Conservation (phyloP, 2,888 invertebrate genomes). For the Antheraea yamamai region DNA sequence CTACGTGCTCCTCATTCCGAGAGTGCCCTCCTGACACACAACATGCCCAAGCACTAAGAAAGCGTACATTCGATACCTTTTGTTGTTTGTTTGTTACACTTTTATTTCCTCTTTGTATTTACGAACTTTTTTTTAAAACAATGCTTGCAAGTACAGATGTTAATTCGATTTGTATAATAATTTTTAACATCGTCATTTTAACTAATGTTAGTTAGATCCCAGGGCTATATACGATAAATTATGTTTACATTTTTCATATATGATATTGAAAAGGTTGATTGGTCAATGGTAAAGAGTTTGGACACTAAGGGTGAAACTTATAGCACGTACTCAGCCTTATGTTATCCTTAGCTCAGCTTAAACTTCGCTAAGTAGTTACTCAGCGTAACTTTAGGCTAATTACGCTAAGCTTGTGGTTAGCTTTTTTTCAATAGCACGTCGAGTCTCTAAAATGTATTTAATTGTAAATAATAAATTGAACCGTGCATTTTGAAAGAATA, state of each 20-base stretch:
- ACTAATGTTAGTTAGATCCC: not conserved
- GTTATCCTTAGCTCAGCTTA: too few species aligned
- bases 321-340: not conserved
- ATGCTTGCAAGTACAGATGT: not conserved
- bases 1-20: conserved; percentile 63
- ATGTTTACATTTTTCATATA: not conserved
- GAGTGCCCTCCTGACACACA: conserved; percentile 63
- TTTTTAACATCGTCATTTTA: not conserved
- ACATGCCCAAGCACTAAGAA: conserved; percentile 62
- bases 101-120: conserved; percentile 14
- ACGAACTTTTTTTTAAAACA: not conserved
- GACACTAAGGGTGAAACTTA: not conserved
- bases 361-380: too few species aligned
- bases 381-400: too few species aligned
- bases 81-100: conserved; percentile 19
- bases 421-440: too few species aligned
- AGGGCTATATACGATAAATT: not conserved
- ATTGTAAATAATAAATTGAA: too few species aligned
- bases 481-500: too few species aligned
- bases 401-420: too few species aligned
- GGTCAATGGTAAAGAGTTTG: not conserved
- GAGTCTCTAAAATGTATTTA: too few species aligned
- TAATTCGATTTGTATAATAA: not conserved
- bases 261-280: not conserved
- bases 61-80: conserved; percentile 39